These are phyloP conservation scores for Lethocerus indicus DNA, from an alignment of 1,140 invertebrate species.

Conservation along the genomic window DNA sequence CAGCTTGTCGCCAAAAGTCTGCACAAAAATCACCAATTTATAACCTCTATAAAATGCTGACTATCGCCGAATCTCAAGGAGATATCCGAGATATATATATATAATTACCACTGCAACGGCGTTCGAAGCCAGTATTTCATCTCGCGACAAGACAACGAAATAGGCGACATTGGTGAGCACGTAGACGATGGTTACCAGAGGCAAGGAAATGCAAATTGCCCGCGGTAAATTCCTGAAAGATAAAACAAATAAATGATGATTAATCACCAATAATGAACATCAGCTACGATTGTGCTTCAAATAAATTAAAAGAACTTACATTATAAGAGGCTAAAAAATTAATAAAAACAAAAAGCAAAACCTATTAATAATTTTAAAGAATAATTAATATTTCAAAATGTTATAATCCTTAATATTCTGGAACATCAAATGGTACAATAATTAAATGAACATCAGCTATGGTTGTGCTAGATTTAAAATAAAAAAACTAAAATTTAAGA, in stretches of 20 bases:
- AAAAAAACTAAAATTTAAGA: no score
- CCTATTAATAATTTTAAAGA: not conserved
- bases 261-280: not conserved
- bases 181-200: conserved; percentile 75
- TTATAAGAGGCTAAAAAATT: not conserved
- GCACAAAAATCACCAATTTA: conserved; percentile 16
- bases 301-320: conserved; percentile 6
- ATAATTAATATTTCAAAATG: no score
- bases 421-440: no score
- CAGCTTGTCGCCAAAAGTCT: conserved; percentile 69
- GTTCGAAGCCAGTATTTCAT: conserved; percentile 61
- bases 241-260: not conserved
- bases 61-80: not conserved
- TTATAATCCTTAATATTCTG: no score
- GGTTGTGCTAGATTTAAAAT: no score
- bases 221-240: conserved; percentile 60
- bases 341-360: not conserved
- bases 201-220: conserved; percentile 84
- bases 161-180: conserved; percentile 81
- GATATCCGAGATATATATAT: not conserved
- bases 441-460: no score
- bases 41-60: not conserved
- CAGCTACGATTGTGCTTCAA: no score
- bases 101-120: conserved; percentile 74
- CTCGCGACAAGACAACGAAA: conserved; percentile 65